Evolutionary conservation across 1,140 invertebrate species (phyloP), one percentile per base, ranked within the genome.

Genomic region (Zaprionus davidi): DNA sequence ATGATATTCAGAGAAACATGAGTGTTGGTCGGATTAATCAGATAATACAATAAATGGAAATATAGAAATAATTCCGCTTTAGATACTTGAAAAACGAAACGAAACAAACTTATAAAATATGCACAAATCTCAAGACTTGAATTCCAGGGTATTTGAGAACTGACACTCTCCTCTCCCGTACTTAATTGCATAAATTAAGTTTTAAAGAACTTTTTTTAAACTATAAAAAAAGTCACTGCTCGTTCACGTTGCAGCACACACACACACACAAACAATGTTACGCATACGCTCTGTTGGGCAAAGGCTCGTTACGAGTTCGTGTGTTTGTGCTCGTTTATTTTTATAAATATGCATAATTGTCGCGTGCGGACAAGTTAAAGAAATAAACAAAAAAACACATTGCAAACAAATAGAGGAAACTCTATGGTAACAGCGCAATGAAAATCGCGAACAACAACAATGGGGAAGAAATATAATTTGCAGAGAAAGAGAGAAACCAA

Each of bases 281-380:
- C 82, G 78, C 78, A 84, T 85, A 85, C 82, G 82, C 75, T 85
- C 17, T 63, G 82, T 63, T 81, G 82, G 46, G 78, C 82, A 84
- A 78, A 81, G 67, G 67, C 82, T 57, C 53, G 74, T 66, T 70
- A 49, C 56, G 41, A 46, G 15, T 46, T 46, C 7, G 41, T 44
- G 41, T 44, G 34, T 36, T 15, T 66, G 51, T 71, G 22, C 34
- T 58, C 62, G 68, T 82, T 82, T 86, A 86, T 86, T 86, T 85
- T 64, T 86, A 82, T 78, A 78, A 85, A 86, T 86, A 82, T 86
- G 68, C 82, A 85, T 85, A 85, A 85, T 86, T 85, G 82, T 86
- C 82, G 82, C 82, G 82, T 85, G 82, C 76, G 79, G 56, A 66
- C 26, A 62, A 73, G 76, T 38, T 79, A 38, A 86, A 67, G 49